phyloP scores from a whole-genome alignment of 2,113 vertebrate species.

The Ia io region DNA sequence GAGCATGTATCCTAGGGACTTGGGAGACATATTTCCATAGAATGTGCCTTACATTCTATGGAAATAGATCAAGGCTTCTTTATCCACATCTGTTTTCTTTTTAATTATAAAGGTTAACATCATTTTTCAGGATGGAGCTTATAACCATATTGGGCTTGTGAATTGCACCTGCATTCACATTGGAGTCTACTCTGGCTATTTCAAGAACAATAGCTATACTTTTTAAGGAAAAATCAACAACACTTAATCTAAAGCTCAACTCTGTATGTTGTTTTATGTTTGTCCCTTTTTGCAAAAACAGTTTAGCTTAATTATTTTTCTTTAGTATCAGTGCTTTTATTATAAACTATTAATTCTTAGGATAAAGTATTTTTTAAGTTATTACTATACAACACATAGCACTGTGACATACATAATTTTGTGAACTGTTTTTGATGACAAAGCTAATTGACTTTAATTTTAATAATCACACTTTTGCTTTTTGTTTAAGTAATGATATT shows the following conservation, averaged over 20 bases:
- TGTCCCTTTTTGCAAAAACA: background rate
- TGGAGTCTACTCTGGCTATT: background rate
- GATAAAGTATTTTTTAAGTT: background rate
- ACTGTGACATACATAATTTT: background rate
- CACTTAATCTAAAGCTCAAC: background rate
- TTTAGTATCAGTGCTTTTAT: background rate
- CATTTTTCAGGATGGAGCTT: background rate
- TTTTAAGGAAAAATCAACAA: background rate
- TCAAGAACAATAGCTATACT: background rate
- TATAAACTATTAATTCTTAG: background rate
- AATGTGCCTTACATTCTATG: background rate
- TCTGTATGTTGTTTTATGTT: background rate
- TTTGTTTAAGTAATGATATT: background rate
- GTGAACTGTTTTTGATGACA: background rate
- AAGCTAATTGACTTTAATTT: background rate
- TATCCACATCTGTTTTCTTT: background rate
- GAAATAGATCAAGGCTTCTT: background rate
- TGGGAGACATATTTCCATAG: background rate
- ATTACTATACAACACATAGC: background rate
- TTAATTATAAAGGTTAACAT: background rate
- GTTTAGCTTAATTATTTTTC: background rate
- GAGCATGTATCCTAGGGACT: background rate
- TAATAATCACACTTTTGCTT: background rate
- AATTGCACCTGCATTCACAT: background rate
- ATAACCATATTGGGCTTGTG: background rate